A percentile compares a stretch with the other conserved stretches of the same genome.
These are phyloP conservation scores for Aplodontia rufa DNA, from an alignment of 2,113 vertebrate species.

Conservation along the genomic window DNA sequence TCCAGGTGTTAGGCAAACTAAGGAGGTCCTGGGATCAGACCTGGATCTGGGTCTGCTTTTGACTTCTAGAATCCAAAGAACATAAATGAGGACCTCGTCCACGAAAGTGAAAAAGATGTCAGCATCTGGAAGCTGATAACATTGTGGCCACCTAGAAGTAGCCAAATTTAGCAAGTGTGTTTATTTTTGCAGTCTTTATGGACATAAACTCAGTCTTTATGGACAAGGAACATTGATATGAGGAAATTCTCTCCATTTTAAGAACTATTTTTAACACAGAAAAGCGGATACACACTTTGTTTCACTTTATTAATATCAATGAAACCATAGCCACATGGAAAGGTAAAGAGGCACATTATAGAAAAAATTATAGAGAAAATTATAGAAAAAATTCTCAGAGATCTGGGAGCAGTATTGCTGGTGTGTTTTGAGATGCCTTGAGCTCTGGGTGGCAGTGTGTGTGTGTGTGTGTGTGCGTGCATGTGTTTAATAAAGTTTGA, in stretches of 20 bases:
- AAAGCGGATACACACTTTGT: not conserved
- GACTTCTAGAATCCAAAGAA: not conserved
- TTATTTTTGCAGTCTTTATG: not conserved
- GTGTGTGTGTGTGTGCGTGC: no score
- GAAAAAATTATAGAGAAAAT: not conserved
- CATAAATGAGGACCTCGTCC: not conserved
- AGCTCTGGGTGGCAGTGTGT: not conserved
- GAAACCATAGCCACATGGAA: not conserved
- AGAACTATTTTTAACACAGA: not conserved
- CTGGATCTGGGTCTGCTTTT: not conserved
- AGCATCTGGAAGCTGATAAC: not conserved
- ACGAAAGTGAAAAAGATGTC: not conserved
- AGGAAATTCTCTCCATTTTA: not conserved
- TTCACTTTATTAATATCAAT: not conserved
- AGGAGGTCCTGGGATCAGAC: not conserved
- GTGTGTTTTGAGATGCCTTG: not conserved
- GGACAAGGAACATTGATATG: not conserved
- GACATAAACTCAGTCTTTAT: not conserved
- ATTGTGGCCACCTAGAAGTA: not conserved
- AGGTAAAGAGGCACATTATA: not conserved
- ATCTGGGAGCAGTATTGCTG: accelerated
- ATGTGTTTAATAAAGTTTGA: constrained; percentile 9
- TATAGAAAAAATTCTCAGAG: not conserved
- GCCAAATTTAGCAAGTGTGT: not conserved
- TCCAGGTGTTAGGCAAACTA: not conserved